These are phyloP conservation scores for Papilio protenor DNA, from an alignment of 2,888 invertebrate species.

Conservation along the genomic window DNA sequence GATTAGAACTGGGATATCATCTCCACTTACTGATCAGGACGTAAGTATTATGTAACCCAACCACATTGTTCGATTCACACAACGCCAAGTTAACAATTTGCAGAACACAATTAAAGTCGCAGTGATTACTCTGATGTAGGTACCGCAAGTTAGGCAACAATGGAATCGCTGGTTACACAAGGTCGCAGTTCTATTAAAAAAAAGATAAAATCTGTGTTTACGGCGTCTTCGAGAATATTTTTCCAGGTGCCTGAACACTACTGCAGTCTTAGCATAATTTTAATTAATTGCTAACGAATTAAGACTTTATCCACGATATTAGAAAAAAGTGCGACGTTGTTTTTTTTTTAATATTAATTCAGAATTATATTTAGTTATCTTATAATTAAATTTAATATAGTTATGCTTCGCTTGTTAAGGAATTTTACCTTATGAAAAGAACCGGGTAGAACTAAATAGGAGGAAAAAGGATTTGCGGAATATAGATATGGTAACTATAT, in stretches of 20 bases:
- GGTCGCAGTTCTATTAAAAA: conserved; percentile 26
- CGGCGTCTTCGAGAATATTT: conserved; percentile 28
- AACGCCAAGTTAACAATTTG: conserved; percentile 23
- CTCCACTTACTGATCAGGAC: neutral
- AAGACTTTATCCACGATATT: neutral
- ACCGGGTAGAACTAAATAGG: neutral
- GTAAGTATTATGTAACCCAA: neutral
- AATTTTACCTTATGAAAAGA: neutral
- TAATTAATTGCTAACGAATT: neutral
- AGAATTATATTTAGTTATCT: neutral
- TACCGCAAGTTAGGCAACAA: conserved; percentile 37
- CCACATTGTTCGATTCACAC: conserved; percentile 1
- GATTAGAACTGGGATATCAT: neutral
- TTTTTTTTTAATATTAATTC: neutral
- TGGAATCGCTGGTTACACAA: conserved; percentile 28
- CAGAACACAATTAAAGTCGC: conserved; percentile 33
- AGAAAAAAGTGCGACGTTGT: neutral
- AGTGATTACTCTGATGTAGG: conserved; percentile 29
- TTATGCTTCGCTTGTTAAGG: neutral
- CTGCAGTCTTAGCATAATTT: conserved; percentile 17
- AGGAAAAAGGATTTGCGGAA: neutral
- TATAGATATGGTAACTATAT: neutral
- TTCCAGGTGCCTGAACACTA: conserved; percentile 30
- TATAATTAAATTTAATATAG: neutral
- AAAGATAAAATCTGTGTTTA: conserved; percentile 34